Conservation (phyloP, 1,140 invertebrate species). For the Cyrtorhinus lividipennis region DNA sequence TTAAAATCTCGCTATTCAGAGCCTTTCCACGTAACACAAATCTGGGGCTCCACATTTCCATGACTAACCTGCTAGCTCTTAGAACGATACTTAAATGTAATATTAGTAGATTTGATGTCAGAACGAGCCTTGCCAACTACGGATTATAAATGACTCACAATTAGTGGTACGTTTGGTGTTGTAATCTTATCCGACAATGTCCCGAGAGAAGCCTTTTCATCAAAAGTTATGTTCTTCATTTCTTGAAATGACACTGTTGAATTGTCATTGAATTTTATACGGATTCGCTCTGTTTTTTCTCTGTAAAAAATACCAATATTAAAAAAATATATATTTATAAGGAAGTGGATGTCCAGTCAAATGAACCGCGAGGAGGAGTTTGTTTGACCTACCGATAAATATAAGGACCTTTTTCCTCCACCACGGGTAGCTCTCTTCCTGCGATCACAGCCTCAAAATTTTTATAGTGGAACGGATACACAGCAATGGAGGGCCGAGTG, state of each 20-base stretch:
- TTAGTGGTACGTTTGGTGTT: slow-evolving; percentile 5
- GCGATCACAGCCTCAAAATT: slow-evolving; percentile 9
- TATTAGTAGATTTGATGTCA: too few species aligned
- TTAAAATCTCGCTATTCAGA: too few species aligned
- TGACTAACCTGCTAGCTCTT: too few species aligned
- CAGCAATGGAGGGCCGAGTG: slow-evolving; percentile 1
- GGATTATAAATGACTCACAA: slow-evolving; percentile 9
- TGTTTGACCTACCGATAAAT: slow-evolving; percentile 13
- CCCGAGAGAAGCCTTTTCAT: background rate
- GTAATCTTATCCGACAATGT: background rate
- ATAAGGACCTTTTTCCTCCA: slow-evolving; percentile 17
- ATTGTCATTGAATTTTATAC: slow-evolving; percentile 4
- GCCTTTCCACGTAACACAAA: too few species aligned
- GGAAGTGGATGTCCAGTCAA: too few species aligned
- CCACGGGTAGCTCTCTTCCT: slow-evolving; percentile 5
- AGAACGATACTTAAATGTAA: too few species aligned
- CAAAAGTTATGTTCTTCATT: background rate
- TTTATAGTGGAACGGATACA: slow-evolving; percentile 18
- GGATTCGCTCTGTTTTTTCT: background rate
- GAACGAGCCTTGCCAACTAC: too few species aligned
- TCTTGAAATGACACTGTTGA: slow-evolving; percentile 13
- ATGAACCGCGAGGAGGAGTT: background rate
- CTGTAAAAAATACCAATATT: slow-evolving; percentile 1
- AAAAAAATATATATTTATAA: too few species aligned
- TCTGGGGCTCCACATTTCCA: too few species aligned